These are phyloP conservation scores for Nibea albiflora DNA, from an alignment of 2,113 vertebrate genomes.

Conservation along the genomic window DNA sequence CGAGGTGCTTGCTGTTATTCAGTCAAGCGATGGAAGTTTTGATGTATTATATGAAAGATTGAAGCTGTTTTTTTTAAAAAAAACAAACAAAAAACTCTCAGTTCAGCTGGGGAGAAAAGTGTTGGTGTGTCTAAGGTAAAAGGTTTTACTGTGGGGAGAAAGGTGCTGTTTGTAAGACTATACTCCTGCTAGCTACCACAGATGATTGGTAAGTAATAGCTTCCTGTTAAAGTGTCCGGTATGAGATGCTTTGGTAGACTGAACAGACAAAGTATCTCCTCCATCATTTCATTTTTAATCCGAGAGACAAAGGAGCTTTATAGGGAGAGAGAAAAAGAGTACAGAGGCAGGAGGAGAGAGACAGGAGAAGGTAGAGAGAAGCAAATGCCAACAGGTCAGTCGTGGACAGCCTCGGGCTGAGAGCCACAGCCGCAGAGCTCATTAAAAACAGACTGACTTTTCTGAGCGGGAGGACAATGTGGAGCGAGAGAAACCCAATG, in stretches of 20 bases:
- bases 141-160: constrained; percentile 9
- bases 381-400: constrained; percentile 81
- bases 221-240: constrained; percentile 17
- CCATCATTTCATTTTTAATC: constrained; percentile 67
- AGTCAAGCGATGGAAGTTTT: constrained; percentile 22
- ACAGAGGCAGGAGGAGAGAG: constrained; percentile 15
- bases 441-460: constrained; percentile 78
- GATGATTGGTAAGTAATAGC: constrained; percentile 29
- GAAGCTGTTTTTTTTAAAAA: not conserved
- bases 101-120: constrained; percentile 22
- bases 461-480: constrained; percentile 60
- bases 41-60: constrained; percentile 15
- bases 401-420: constrained; percentile 71
- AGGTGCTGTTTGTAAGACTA: constrained; percentile 6
- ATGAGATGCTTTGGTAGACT: constrained; percentile 35
- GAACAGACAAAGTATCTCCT: constrained; percentile 21
- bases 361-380: constrained; percentile 53
- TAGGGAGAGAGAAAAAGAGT: constrained; percentile 12
- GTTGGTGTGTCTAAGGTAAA: not conserved
- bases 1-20: constrained; percentile 26
- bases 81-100: not conserved
- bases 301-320: constrained; percentile 44
- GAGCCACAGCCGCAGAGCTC: constrained; percentile 77
- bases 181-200: not conserved
- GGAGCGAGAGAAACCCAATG: constrained; percentile 58